Evolutionary conservation across 2,113 vertebrate species (phyloP).

Genomic region (Sinocyclocheilus anshuiensis): DNA sequence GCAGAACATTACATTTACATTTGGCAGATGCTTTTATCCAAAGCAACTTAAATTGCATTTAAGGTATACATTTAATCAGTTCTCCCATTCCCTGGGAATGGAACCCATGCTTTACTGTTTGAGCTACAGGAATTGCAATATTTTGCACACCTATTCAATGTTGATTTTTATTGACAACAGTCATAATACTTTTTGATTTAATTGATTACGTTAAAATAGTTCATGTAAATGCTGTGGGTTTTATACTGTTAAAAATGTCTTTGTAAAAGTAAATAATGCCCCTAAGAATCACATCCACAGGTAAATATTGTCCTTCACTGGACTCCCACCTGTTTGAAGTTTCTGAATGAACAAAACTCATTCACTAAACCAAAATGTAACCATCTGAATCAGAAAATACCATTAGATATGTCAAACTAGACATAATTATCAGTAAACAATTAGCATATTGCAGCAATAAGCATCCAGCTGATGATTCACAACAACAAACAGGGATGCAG

Average conservation of each 20-base stretch:
- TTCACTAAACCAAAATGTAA: too few relatives aligned
- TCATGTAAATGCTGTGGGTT: not conserved
- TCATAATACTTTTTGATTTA: too few relatives aligned
- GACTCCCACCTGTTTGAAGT: not conserved
- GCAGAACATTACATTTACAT: too few relatives aligned
- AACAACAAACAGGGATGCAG: not conserved
- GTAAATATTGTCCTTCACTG: not conserved
- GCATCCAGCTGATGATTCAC: constrained; percentile 6
- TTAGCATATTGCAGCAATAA: not conserved
- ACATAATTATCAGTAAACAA: not conserved
- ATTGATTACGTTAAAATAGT: not conserved
- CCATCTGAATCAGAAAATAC: too few relatives aligned
- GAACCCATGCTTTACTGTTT: too few relatives aligned
- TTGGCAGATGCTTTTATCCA: too few relatives aligned
- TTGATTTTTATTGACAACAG: too few relatives aligned
- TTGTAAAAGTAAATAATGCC: not conserved
- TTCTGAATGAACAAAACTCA: not conserved
- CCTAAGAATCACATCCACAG: too few relatives aligned
- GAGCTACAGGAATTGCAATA: not conserved
- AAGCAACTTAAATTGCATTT: too few relatives aligned
- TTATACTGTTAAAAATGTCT: not conserved
- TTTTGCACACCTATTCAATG: not conserved
- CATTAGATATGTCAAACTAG: too few relatives aligned
- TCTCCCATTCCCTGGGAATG: too few relatives aligned
- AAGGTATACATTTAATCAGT: too few relatives aligned